Evolutionary conservation across 2,888 invertebrate species (phyloP), one percentile per base, ranked within the genome.

Genomic region (Anthrax anthrax): DNA sequence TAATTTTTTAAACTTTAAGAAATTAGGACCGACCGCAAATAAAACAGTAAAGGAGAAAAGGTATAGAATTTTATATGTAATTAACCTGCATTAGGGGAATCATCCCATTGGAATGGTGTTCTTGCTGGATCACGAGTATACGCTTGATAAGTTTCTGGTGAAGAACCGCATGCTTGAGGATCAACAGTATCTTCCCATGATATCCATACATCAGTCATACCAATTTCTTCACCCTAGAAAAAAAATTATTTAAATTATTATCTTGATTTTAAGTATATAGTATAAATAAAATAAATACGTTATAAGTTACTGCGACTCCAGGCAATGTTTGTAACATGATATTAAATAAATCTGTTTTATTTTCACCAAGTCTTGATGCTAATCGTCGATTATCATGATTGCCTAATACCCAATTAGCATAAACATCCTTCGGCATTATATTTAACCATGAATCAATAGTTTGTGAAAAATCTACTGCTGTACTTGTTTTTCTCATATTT

Each of bases 301-400:
- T 85, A 60, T 92, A 94, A 0, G 87, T 84, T 1, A 91, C 78
- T 17, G 81, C 79, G 18, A 86, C 77, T 18, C 94, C 94, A 0
- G 90, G 91, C 48, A 94, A 69, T 4, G 90, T 72, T 58, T 86
- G 72, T 14, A 80, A 70, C 37, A 95, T 63, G 79, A 92, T 88
- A 58, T 87, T 86, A 50, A 90, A 73, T 14, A 81, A 79, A 62
- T 90, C 88, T 0, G 80, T 77, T 49, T 83, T 71, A 44, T 77
- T 74, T 0, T 71, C 68, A 1, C 83, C 84, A 49, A 78, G 79
- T 50, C 87, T 74, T 4, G 81, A 75, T 1, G 80, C 80, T 4
- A 80, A 73, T 50, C 88, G 73, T 45, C 65, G 73, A 37, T 80
- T 76, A 57, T 88, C 87, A 52, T 87, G 87, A 61, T 87, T 88